These are phyloP conservation scores for Choloepus didactylus DNA, from an alignment of 2,797 vertebrate species.

Conservation along the genomic window DNA sequence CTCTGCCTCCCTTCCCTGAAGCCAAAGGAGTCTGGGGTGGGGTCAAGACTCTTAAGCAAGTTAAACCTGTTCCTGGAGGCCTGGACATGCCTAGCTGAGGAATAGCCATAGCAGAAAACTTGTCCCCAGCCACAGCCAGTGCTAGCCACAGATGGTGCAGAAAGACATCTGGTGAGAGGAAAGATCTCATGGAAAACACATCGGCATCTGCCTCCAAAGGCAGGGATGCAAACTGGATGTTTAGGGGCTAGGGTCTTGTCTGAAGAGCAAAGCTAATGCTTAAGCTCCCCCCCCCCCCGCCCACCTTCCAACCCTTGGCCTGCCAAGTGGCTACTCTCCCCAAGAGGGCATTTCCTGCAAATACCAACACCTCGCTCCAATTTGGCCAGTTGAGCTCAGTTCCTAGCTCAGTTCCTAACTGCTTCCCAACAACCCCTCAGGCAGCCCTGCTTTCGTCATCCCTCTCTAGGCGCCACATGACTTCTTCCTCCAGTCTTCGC, in stretches of 20 bases:
- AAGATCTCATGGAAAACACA: neutral
- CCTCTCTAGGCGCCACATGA: neutral
- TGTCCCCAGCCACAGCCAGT: neutral
- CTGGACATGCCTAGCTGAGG: neutral
- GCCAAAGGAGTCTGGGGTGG: slow-evolving; percentile 54
- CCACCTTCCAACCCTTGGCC: neutral
- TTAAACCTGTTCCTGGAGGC: slow-evolving; percentile 72
- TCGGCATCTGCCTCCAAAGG: neutral
- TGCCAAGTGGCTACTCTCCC: neutral
- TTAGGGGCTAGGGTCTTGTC: neutral
- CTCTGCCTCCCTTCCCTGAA: slow-evolving; percentile 11
- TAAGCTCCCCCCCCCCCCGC: neutral
- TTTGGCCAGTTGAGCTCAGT: neutral
- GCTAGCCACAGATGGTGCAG: neutral
- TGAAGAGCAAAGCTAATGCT: neutral
- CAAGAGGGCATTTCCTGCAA: neutral
- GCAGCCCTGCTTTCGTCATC: neutral
- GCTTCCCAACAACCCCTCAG: neutral
- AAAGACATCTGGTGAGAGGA: neutral
- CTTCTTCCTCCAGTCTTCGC: neutral
- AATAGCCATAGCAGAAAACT: neutral
- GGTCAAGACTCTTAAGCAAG: slow-evolving; percentile 67
- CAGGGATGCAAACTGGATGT: neutral
- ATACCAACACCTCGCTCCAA: neutral
- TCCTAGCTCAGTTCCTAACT: neutral